Base-by-base conservation (phyloP, 2,888 invertebrate genomes). In the Odontothrips loti region DNA sequence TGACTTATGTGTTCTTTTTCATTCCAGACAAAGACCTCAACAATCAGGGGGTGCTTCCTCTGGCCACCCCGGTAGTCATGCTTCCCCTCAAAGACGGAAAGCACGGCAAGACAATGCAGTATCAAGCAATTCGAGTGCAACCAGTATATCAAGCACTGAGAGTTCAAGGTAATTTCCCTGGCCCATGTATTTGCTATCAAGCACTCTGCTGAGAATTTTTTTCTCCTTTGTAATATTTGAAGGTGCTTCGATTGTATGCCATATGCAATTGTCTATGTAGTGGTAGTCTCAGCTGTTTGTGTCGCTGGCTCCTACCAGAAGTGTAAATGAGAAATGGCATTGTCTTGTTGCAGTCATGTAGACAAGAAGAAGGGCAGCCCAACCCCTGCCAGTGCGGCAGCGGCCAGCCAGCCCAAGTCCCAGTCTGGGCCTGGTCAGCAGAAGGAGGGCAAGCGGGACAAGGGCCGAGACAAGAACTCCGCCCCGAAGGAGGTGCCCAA, bases 1-100 rank as follows among this genome's bases (percentile, higher is more conserved):
- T 17, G 58, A 20, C 15, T 27, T 47, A 78, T 80, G 11, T 63
- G 63, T 75, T 80, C 68, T 68, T 80, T n/a, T 78, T 80, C 23
- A 6, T 68, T 27, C 1, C 68, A 75, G 68, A 27, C 23, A 27
- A 23, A 27, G 27, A 0, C 23, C 68, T 75, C 68, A 75, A 27
- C 68, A 75, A 75, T 75, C 68, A 10, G 58, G 58, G n/a, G 58
- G 58, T 58, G n/a, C 20, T 58, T 27, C 68, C 1, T 23, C 68
- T 9, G 68, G 68, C 23, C 23, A 75, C 23, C 11, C 68, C 27
- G 68, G 68, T 75, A 75, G 23, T 9, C 68, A 75, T 8, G 23
- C 23, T 27, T 75, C 68, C 12, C 68, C 68, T 12, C 27, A 23
- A 27, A 75, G 27, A 12, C 68, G 68, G 68, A 75, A 75, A 75